Base-by-base conservation (phyloP, 30 jellyfish, hydroid and myxozoan species). In the Catostylus mosaicus region DNA sequence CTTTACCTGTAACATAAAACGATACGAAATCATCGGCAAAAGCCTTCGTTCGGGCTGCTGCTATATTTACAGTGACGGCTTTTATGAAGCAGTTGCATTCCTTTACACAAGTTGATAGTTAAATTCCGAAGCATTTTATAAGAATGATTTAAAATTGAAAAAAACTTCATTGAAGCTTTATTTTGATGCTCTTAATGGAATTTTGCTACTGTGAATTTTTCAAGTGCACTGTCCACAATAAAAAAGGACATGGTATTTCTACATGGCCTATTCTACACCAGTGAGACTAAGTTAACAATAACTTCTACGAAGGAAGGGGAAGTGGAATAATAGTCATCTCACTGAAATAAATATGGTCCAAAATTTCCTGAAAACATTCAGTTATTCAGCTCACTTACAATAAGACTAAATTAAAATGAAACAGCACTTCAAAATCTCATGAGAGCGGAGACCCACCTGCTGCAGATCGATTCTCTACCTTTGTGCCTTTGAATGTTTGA, bases 401-500 rank as follows among this genome's bases (percentile, higher is more conserved):
- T 50, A 3, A 50, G 5, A 8, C 5, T 5, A 5, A 18, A 18
- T 3, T 27, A 10, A 50, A 50, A 18, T 50, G 63, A 27, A 50
- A 8, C 20, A 18, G 63, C 63, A 8, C 24, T 3, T 4, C 4
- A 22, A 27, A 59, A 10, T 59, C 71, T 18, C 71, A 59, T 16
- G 38, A 59, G 24, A 59, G 38, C 19, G 71, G 24, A 59, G 92
- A 77, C 98, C 93, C 90, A 93, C 98, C 98, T 57, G 96, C 86
- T 74, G 93, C 86, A 67, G 96, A 32, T 69, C 93, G 87, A 68
- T 52, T 82, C 78, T 93, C 98, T 37, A 66, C 97, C 82, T 93
- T 93, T 26, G 98, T 66, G 85, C 97, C 96, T 71, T 78, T 80
- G 94, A 36, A 93, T 31, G 96, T 86, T 93, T 87, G 98, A 81